Conservation (phyloP, 2,113 vertebrate species). For the Tetrao urogallus region DNA sequence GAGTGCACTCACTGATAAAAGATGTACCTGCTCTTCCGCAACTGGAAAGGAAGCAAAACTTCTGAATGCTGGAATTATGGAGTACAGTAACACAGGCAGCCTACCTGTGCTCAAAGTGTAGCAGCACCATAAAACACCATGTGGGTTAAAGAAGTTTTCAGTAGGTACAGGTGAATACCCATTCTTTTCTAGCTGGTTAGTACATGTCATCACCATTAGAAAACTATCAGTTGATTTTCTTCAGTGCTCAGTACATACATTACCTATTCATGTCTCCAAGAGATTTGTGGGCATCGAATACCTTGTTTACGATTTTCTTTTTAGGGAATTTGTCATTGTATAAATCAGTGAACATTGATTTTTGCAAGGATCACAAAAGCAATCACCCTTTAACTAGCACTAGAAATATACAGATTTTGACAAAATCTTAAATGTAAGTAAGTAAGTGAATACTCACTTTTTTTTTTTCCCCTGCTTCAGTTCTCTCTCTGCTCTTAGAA, state of each 20-base stretch:
- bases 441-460: too few relatives aligned
- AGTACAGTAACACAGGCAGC: not conserved
- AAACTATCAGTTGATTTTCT: not conserved
- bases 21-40: not conserved
- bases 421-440: not conserved
- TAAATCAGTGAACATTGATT: not conserved
- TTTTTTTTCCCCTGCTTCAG: not conserved
- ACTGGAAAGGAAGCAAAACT: not conserved
- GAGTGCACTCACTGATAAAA: not conserved
- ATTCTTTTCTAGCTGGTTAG: not conserved
- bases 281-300: not conserved
- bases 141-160: not conserved
- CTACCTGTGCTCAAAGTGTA: not conserved
- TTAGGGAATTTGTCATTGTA: not conserved
- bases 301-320: not conserved
- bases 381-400: not conserved
- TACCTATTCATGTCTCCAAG: not conserved
- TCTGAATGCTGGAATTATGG: not conserved
- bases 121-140: not conserved
- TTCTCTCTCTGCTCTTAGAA: not conserved
- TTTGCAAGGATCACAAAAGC: not conserved
- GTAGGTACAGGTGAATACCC: not conserved
- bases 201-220: not conserved
- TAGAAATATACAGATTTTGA: not conserved
- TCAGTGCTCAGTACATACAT: not conserved